Evolutionary conservation across 2,888 invertebrate species (phyloP).

Genomic region (Heliconius erato): DNA sequence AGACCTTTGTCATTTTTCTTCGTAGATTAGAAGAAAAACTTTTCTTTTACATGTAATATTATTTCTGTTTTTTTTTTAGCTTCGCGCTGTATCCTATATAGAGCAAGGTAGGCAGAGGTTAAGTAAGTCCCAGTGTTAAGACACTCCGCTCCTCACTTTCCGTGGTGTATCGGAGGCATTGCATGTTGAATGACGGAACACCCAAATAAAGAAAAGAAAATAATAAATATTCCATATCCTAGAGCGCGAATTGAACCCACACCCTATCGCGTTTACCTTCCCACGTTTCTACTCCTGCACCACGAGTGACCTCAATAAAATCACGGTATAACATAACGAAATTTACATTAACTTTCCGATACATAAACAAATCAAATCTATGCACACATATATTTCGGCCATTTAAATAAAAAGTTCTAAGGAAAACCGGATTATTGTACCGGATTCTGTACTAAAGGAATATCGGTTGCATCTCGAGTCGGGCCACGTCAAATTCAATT

Average conservation of each 20-base stretch:
- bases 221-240: background rate
- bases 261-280: background rate
- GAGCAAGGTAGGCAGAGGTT: background rate
- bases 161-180: background rate
- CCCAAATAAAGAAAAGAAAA: background rate
- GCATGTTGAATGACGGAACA: background rate
- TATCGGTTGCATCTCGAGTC: slow-evolving; percentile 40
- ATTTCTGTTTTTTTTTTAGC: background rate
- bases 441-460: background rate
- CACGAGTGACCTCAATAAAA: too few relatives aligned
- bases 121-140: background rate
- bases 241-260: background rate
- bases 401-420: slow-evolving; percentile 21
- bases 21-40: slow-evolving; percentile 16
- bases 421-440: background rate
- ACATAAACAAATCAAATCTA: background rate
- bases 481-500: slow-evolving; percentile 54
- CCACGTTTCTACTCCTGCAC: too few relatives aligned
- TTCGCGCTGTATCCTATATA: background rate
- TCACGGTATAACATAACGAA: too few relatives aligned
- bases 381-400: background rate
- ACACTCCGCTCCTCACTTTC: background rate
- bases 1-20: slow-evolving; percentile 24
- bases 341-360: background rate
- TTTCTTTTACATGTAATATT: background rate